Conservation (phyloP, 2,113 vertebrate species). For the Meles meles region DNA sequence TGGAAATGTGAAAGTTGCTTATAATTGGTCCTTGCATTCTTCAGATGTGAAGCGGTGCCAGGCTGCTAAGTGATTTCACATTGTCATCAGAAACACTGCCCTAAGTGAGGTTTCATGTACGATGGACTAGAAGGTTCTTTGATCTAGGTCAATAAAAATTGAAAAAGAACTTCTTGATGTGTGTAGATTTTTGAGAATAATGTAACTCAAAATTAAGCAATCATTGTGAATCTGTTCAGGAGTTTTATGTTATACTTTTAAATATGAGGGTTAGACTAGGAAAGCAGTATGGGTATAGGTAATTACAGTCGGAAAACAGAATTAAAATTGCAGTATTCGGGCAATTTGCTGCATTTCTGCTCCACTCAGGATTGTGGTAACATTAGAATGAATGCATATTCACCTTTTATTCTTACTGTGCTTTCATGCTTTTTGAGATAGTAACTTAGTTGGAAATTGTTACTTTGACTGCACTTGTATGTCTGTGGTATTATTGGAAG, state of each 20-base stretch:
- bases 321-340: not conserved
- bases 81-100: not conserved
- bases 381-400: not conserved
- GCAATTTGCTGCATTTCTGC: not conserved
- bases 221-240: not conserved
- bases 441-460: not conserved
- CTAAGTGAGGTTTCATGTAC: fast-evolving
- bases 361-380: not conserved
- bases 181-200: not conserved
- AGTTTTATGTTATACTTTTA: not conserved
- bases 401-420: not conserved
- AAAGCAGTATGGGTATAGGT: not conserved
- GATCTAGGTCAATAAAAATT: not conserved
- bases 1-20: not conserved
- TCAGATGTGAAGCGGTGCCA: not conserved
- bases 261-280: not conserved
- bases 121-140: not conserved
- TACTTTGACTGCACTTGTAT: not conserved
- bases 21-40: fast-evolving
- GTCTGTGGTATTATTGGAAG: not conserved
- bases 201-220: not conserved
- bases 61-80: not conserved
- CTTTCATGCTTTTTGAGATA: constrained; percentile 10
- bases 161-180: fast-evolving
- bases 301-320: fast-evolving